Conservation (phyloP, 2,888 invertebrate species). For the Spilarctia lutea region DNA sequence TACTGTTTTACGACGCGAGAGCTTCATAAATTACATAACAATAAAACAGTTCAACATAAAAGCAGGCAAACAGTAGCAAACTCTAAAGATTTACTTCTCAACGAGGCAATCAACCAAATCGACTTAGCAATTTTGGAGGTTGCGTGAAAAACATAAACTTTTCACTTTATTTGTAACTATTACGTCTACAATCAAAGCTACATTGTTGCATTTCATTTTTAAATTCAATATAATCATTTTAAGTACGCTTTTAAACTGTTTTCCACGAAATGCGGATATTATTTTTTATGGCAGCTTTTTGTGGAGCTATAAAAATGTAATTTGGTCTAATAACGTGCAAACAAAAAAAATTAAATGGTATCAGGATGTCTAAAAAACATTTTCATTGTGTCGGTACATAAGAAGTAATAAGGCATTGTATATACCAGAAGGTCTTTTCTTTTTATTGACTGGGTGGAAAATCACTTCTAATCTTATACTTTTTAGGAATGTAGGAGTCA, state of each 20-base stretch:
- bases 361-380: neutral
- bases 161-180: constrained; percentile 29
- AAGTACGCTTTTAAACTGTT: constrained; percentile 10
- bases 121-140: constrained; percentile 37
- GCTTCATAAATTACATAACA: neutral
- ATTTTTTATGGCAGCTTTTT: constrained; percentile 7
- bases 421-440: too few relatives aligned
- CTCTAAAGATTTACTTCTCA: constrained; percentile 8
- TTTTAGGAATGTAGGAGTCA: too few relatives aligned
- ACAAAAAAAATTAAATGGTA: neutral
- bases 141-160: constrained; percentile 34
- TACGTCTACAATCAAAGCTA: constrained; percentile 19
- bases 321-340: constrained; percentile 2
- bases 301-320: constrained; percentile 10
- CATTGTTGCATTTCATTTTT: neutral
- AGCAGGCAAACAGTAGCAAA: neutral
- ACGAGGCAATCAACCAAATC: constrained; percentile 38
- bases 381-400: neutral
- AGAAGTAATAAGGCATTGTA: neutral
- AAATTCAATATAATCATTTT: constrained; percentile 9
- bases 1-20: constrained; percentile 1
- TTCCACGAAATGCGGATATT: constrained; percentile 1
- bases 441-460: too few relatives aligned
- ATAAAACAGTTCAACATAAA: neutral
- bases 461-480: too few relatives aligned